Percentiles rank a stretch among this genome's conserved stretches.
Conservation (phyloP, 1,140 invertebrate species). For the Megalonaias nervosa region DNA sequence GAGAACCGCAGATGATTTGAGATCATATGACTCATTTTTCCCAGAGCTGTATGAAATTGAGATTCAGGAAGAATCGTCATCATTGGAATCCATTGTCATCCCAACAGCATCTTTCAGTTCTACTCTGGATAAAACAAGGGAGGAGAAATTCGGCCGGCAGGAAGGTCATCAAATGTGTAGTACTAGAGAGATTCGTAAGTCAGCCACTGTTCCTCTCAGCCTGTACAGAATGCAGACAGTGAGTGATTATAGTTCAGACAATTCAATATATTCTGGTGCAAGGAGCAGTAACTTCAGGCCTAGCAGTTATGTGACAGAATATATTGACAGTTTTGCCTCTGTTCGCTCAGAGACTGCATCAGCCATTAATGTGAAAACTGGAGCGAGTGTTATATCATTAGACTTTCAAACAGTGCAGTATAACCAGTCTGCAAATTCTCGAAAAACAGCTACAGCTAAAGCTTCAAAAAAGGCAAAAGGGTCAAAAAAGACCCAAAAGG, state of each 20-base stretch:
- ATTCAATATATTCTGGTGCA: constrained; percentile 19
- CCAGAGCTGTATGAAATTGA: constrained; percentile 67
- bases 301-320: constrained; percentile 12
- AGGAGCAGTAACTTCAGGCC: background rate
- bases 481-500: constrained; percentile 41
- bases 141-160: background rate
- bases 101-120: constrained; percentile 25
- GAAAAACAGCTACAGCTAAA: constrained; percentile 33
- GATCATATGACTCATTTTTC: constrained; percentile 66
- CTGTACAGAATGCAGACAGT: constrained; percentile 21
- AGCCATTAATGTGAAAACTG: constrained; percentile 67
- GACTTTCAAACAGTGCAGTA: constrained; percentile 42
- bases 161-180: background rate
- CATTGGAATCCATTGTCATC: constrained; percentile 23
- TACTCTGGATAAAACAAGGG: constrained; percentile 2
- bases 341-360: constrained; percentile 35
- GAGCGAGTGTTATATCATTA: constrained; percentile 61
- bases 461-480: constrained; percentile 48
- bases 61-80: constrained; percentile 33
- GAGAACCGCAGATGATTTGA: constrained; percentile 60
- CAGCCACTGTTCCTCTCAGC: constrained; percentile 1
- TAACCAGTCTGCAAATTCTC: constrained; percentile 23
- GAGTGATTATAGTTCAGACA: constrained; percentile 21
- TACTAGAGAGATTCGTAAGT: constrained; percentile 14
- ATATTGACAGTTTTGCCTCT: constrained; percentile 12